Base-by-base conservation (phyloP, 1,140 invertebrate species). In the Dendroctonus ponderosae region DNA sequence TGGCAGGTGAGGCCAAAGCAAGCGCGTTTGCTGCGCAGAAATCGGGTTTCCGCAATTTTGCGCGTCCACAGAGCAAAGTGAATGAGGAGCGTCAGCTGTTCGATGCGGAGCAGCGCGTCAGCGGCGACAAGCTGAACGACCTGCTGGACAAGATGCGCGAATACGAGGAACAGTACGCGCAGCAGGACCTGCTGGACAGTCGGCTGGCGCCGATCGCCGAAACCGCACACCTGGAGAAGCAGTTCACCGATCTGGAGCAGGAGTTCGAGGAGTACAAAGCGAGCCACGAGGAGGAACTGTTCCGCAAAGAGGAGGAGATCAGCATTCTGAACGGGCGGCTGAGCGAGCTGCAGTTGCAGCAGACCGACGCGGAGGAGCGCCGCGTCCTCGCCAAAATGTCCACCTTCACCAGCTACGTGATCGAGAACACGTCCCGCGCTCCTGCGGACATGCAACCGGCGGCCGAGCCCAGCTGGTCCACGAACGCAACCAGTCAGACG, bases 181-280 rank as follows among this genome's bases (percentile, higher is more conserved):
- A 72, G 5, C 81, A 82, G 62, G 67, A 71, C 39, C 7, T 67
- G 71, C 78, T 53, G 78, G 84, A 71, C 54, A 73, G 76, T 38
- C 79, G 85, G 11, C 79, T 92, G 50, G 87, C 89, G 7, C 86
- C 91, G 2, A 92, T 92, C 68, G 88, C 90, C 71, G 91, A 93
- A 78, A 86, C 84, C 61, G 84, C 84, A 53, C 85, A 83, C 71
- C 79, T 92, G 37, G 91, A 93, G 77, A 86, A 87, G 72, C 83
- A 90, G 79, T 89, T 90, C 71, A 82, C 82, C 0, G 86, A 89
- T 72, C 78, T 91, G 5, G 88, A 91, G 75, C 85, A 86, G 7
- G 89, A 91, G 75, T 87, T 85, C 71, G 83, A 86, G 39, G 80
- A 83, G 40, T 85, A 83, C 68, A 83, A 81, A 66, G 48, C 62